These are phyloP conservation scores for Phallusia fumigata DNA, from an alignment of 23 tunicate species.

Conservation along the genomic window DNA sequence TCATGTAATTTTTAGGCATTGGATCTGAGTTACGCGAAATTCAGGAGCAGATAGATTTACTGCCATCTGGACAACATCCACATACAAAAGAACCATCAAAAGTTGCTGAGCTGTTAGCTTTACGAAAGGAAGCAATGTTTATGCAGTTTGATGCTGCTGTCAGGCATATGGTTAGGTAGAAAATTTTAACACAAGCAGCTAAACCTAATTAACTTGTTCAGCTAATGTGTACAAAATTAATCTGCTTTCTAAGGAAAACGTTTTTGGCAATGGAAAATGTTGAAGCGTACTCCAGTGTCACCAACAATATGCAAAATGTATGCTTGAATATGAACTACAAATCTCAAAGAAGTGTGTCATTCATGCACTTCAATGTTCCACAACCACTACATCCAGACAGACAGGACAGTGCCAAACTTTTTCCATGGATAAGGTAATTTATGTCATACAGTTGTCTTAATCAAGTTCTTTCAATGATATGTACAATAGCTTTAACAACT, in stretches of 20 bases:
- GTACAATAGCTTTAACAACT: constrained; percentile 57
- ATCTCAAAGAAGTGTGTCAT: constrained; percentile 35
- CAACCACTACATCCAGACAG: constrained; percentile 50
- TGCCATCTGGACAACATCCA: constrained; percentile 36
- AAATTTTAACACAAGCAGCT: not conserved
- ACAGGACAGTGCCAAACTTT: constrained; percentile 24
- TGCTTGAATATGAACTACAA: constrained; percentile 44
- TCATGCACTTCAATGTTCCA: constrained; percentile 41
- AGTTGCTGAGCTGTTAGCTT: constrained; percentile 72
- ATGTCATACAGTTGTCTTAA: not conserved
- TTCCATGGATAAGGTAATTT: constrained; percentile 84
- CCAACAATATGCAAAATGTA: constrained; percentile 59
- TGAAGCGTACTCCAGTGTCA: constrained; percentile 48
- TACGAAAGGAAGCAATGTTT: constrained; percentile 43
- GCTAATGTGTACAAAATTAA: no score
- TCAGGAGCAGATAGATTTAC: constrained; percentile 64
- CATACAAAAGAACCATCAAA: constrained; percentile 52
- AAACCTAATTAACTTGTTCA: no score
- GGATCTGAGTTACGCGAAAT: constrained; percentile 68
- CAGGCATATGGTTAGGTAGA: constrained; percentile 55
- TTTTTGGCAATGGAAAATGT: constrained; percentile 57
- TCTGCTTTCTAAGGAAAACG: constrained; percentile 32
- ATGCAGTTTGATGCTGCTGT: constrained; percentile 78
- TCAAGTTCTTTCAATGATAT: not conserved
- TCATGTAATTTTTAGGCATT: constrained; percentile 27